phyloP scores from a whole-genome alignment of 2,797 vertebrate genomes.

The Emydoidea blandingii region DNA sequence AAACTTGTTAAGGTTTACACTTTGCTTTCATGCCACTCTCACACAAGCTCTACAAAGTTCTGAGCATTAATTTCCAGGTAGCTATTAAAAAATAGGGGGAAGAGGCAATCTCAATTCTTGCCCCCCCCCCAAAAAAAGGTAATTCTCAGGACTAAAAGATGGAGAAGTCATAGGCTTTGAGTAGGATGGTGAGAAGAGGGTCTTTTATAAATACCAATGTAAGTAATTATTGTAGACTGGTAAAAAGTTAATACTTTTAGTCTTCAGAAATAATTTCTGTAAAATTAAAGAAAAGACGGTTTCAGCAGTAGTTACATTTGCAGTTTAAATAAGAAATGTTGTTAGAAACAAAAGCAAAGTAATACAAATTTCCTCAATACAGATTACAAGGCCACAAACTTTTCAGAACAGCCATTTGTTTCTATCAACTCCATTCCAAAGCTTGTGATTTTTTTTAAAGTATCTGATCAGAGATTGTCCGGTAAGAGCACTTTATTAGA shows the following conservation, averaged over 20 bases:
- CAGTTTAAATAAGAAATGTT: not conserved
- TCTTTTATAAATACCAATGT: not conserved
- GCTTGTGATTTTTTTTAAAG: slow-evolving; percentile 74
- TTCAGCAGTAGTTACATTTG: not conserved
- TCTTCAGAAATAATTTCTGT: not conserved
- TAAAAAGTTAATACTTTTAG: not conserved
- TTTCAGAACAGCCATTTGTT: slow-evolving; percentile 62
- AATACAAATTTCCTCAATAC: slow-evolving; percentile 39
- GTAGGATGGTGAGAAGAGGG: not conserved
- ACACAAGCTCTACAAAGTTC: slow-evolving; percentile 83
- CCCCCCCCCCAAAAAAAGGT: not conserved
- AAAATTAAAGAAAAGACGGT: slow-evolving; percentile 9
- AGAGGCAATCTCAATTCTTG: not conserved
- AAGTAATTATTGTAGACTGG: slow-evolving; percentile 12
- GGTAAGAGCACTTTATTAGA: slow-evolving; percentile 89
- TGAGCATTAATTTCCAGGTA: slow-evolving; percentile 77
- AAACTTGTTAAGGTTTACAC: slow-evolving; percentile 85
- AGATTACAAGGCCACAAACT: slow-evolving; percentile 63
- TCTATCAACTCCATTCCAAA: slow-evolving; percentile 52
- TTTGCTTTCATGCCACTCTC: slow-evolving; percentile 85
- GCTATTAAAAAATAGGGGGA: slow-evolving; percentile 17
- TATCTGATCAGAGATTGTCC: slow-evolving; percentile 88
- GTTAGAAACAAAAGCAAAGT: slow-evolving; percentile 28
- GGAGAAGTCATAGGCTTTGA: slow-evolving; percentile 22
- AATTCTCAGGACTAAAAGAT: slow-evolving; percentile 40